Base-by-base conservation (phyloP, 2,113 vertebrate genomes). In the Lethenteron reissneri region DNA sequence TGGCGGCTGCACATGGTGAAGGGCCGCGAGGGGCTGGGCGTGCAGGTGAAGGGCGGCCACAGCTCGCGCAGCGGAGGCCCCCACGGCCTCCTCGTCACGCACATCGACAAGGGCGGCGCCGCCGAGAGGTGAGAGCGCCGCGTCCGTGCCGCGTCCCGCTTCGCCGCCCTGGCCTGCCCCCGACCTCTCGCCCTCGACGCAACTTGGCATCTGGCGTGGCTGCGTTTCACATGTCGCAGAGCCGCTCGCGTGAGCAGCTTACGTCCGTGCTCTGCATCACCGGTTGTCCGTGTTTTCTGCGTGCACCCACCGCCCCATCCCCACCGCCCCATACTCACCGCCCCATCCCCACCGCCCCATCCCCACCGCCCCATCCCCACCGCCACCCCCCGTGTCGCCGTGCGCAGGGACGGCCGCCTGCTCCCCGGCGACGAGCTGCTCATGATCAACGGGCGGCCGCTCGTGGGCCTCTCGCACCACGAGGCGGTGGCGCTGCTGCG, bases 1-100 rank as follows among this genome's bases (percentile, higher is more conserved):
- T 97, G 92, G 92, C 96, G 90, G 86, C 92, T 97, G 89, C 85
- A 90, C 75, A 86, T 97, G 81, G 79, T 90, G 80, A 97, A 96
- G 75, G 87, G 88, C 57, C 80, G 81, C 0, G 88, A 92, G 0
- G 90, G 90, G 64, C 82, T 97, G 76, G 92, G 92, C 71, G 87
- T 96, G 78, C 89, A 96, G 81, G 92, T 97, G 75, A 95, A 88
- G 0, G 92, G 91, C 71, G 92, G 92, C 70, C 86, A 88, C 69
- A 90, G 92, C 75, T 97, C 90, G 17, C 95, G 87, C 77, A 83
- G 87, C 58, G 41, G 41, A 41, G 92, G 87, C 58, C 87, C 88
- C 71, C 89, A 89, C 72, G 90, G 90, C 76, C 89, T 97, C 82
- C 82, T 95, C 15, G 72, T 97, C 72, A 85, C 90, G 70, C 87